Base-by-base conservation (phyloP, 2,888 invertebrate genomes). In the Barypeithes pellucidus region DNA sequence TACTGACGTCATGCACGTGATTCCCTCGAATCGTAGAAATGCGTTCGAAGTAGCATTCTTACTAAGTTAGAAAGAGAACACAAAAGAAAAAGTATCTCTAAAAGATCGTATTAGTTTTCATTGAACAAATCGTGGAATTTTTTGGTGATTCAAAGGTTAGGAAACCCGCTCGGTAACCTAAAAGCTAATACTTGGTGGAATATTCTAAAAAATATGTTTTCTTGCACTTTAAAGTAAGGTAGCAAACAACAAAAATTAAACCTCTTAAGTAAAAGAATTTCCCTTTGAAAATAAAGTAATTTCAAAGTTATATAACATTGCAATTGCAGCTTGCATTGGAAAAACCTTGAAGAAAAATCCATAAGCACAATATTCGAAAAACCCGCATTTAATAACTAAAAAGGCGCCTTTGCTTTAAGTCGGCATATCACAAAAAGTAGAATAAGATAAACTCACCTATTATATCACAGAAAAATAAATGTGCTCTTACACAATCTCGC, bases 391-490 rank as follows among this genome's bases (percentile, higher is more conserved):
- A 11, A 11, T 57, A 8, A 47, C n/a, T 14, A 52, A 24, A 14
- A 8, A 52, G 4, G 1, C 50, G 4, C 29, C 29, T 50, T 50
- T 8, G 12, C 1, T 20, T 14, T 9, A 29, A 29, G n/a, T 8
- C 1, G 24, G 2, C 5, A 14, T 14, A 29, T 29, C 8, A n/a
- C 43, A 43, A 39, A 43, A 24, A 43, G 33, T 45, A 39, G 14
- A 5, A 39, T 22, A 52, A 24, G 7, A 14, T 0, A 8, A 52
- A 60, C 73, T 73, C 14, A 73, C 73, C 59, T 63, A 73, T 73
- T 73, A 68, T 73, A 73, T 69, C 73, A 73, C 73, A 69, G 69
- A 69, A 68, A 47, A 52, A 50, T 52, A 47, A 52, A 50, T 52
- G 20, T 12, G 65, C 24, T 57, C 59, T 43, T 22, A 20, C 18